A percentile compares a stretch with the other conserved stretches of the same genome.
These are phyloP conservation scores for Hyperopisus bebe DNA, from an alignment of 2,113 vertebrate genomes.

Conservation along the genomic window DNA sequence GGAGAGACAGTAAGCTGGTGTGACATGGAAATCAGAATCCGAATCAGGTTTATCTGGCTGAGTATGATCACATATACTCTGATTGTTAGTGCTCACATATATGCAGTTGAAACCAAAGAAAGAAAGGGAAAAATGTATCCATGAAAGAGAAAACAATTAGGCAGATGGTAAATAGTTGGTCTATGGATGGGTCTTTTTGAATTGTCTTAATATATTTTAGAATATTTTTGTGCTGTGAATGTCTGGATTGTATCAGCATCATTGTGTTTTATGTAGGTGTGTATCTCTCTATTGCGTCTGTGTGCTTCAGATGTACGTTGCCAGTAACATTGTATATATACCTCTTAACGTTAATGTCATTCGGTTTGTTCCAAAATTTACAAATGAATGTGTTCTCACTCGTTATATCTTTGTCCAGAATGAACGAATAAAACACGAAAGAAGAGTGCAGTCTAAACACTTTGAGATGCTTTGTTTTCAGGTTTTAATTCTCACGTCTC, in stretches of 20 bases:
- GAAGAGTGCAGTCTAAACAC: not conserved
- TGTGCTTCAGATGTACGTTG: not conserved
- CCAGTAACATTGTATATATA: not conserved
- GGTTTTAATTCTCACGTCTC: constrained; percentile 27
- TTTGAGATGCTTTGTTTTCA: constrained; percentile 15
- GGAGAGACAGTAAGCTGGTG: not conserved
- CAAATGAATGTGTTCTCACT: not conserved
- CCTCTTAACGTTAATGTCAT: not conserved
- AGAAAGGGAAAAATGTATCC: not conserved
- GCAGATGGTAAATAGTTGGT: not conserved
- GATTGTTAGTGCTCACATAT: not conserved
- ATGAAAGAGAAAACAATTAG: not conserved
- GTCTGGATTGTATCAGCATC: not conserved
- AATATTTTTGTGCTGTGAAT: not conserved
- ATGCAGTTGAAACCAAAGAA: not conserved
- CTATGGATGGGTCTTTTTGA: not conserved
- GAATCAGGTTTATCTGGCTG: not conserved
- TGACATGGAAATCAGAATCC: not conserved
- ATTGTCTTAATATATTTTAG: not conserved
- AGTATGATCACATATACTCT: not conserved
- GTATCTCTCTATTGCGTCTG: not conserved
- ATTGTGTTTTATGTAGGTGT: not conserved
- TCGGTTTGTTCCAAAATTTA: not conserved
- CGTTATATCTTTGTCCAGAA: not conserved
- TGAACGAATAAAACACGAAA: not conserved